Evolutionary conservation across 2,113 vertebrate species (phyloP).

Genomic region (Plecturocebus donacophilus): DNA sequence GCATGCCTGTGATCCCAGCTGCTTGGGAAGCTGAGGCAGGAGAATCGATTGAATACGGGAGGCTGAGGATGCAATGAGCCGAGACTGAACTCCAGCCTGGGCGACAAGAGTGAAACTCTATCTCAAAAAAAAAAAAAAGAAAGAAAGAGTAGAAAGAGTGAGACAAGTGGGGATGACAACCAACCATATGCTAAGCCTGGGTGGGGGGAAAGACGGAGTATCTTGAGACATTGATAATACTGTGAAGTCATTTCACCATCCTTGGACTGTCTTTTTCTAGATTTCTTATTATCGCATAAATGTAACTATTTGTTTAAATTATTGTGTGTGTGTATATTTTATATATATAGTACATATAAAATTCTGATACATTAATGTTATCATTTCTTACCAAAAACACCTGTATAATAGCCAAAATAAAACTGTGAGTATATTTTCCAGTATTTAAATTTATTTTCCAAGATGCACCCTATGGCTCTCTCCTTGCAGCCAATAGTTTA

Average conservation of each 20-base stretch:
- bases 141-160: not conserved
- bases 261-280: not conserved
- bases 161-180: not conserved
- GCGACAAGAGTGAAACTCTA: no score
- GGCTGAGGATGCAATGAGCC: no score
- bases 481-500: not conserved
- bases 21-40: no score
- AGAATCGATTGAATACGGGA: no score
- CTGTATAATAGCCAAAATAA: not conserved
- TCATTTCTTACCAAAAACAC: not conserved
- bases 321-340: no score
- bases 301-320: not conserved
- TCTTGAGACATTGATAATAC: no score
- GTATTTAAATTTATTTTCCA: not conserved
- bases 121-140: no score
- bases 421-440: not conserved
- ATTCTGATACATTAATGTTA: not conserved
- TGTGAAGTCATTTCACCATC: not conserved
- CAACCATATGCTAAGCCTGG: accelerated
- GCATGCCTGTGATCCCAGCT: no score
- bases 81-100: no score
- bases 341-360: not conserved
- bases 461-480: not conserved
- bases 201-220: not conserved
- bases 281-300: not conserved